These are phyloP conservation scores for Synanthedon andrenaeformis DNA, from an alignment of 2,888 invertebrate species.

Conservation along the genomic window DNA sequence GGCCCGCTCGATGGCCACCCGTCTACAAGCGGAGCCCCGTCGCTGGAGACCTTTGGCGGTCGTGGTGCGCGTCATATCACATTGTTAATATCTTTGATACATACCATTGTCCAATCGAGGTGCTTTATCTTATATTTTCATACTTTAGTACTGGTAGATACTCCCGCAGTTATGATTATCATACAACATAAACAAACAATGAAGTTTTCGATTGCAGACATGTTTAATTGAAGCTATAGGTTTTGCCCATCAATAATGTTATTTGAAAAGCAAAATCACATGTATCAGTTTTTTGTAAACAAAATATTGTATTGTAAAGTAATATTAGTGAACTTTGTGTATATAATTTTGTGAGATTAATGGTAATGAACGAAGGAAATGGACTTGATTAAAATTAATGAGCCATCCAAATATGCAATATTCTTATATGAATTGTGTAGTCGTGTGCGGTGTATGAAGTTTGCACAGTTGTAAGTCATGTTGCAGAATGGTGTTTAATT, in stretches of 20 bases:
- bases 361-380: constrained; percentile 47
- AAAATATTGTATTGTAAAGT: constrained; percentile 50
- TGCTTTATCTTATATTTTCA: constrained; percentile 72
- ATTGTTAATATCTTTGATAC: constrained; percentile 71
- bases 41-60: constrained; percentile 24
- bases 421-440: constrained; percentile 60
- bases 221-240: constrained; percentile 32
- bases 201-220: constrained; percentile 35
- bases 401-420: constrained; percentile 69
- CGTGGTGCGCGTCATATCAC: constrained; percentile 65
- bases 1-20: constrained; percentile 1
- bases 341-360: constrained; percentile 69
- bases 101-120: constrained; percentile 72
- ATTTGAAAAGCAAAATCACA: constrained; percentile 20
- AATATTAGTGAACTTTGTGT: constrained; percentile 64
- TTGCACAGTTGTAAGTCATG: constrained; percentile 39
- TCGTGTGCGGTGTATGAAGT: constrained; percentile 34
- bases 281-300: constrained; percentile 27
- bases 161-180: constrained; percentile 62
- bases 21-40: constrained; percentile 14
- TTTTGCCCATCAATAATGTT: constrained; percentile 32
- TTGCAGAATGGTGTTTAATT: constrained; percentile 63
- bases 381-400: constrained; percentile 59
- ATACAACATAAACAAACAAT: constrained; percentile 41
- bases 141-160: constrained; percentile 71